Evolutionary conservation across 2,888 invertebrate species (phyloP), one percentile per base, ranked within the genome.

Genomic region (Erebia aethiops): DNA sequence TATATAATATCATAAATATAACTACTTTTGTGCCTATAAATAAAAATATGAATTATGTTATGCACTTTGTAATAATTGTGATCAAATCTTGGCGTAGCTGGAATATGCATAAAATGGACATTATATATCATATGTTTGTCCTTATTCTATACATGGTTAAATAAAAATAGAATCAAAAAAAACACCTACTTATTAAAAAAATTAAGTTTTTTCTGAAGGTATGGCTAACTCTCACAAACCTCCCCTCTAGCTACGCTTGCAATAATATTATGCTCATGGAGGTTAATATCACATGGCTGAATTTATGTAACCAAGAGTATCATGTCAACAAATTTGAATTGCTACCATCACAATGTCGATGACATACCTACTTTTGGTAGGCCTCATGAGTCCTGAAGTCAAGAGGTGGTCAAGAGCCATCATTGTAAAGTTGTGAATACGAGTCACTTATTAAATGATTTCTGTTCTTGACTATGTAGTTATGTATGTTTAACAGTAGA

Each of bases 1-100:
- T 87, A 89, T 77, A 84, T 89, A 87, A 89, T 77, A 79, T 76
- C 72, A 73, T 77, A 77, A 79, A 77, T 77, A 87, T 49, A 52
- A 18, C 83, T 87, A 90, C 86, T 87, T 87, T 88, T 87, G 92
- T 92, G 92, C 92, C 92, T 92, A 87, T 87, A 87, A 80, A 85
- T 87, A 80, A 81, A 85, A 83, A 85, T 87, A 89, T 84, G 82
- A 79, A 83, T 83, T 79, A 84, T 87, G 89, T 90, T 90, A 86
- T 88, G 88, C 90, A 89, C 67, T 11, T 46, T 46, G 46, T 58
- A 26, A 49, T 63, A 9, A 58, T 26, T 57, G 46, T 18, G 58
- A 46, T 67, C n/a, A 49, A 49, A 58, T 13, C 9, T n/a, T 35
- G 67, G 67, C 46, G 67, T 67, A 58, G 58, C 67, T 58, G 8